Evolutionary conservation across 2,113 vertebrate genomes (phyloP).

Genomic region (Athene noctua): DNA sequence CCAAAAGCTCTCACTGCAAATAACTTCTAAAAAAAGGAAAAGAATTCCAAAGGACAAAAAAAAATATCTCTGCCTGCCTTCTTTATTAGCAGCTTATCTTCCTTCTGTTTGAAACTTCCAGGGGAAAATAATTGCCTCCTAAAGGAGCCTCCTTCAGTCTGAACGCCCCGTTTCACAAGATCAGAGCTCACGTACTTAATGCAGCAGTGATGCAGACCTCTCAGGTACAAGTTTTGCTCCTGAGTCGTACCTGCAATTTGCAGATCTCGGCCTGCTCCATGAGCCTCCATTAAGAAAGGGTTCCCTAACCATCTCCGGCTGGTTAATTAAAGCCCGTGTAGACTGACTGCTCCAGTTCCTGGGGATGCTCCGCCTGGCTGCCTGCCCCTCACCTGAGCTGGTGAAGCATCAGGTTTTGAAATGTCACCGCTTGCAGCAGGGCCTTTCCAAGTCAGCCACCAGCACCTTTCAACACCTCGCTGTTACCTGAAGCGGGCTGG

Average conservation of each 20-base stretch:
- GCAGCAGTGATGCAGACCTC: background rate
- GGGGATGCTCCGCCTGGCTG: background rate
- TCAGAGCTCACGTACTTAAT: fast-evolving
- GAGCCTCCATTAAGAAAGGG: background rate
- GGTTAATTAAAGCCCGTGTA: background rate
- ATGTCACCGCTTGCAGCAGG: background rate
- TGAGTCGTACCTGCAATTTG: background rate
- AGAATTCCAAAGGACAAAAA: background rate
- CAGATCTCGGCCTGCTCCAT: background rate
- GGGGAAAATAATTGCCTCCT: background rate
- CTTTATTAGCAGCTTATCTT: background rate
- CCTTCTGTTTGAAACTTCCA: background rate
- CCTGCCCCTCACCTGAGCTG: background rate
- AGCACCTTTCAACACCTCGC: background rate
- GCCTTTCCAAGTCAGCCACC: background rate
- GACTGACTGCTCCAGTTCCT: background rate
- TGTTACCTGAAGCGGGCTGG: background rate
- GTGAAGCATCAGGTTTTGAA: background rate
- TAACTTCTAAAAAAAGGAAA: background rate
- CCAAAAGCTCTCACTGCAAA: background rate
- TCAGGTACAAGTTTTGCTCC: background rate
- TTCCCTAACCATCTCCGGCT: background rate
- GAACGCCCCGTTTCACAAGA: background rate
- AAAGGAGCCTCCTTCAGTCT: background rate
- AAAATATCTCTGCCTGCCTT: background rate